A percentile compares a stretch with the other conserved stretches of the same genome.
These are phyloP conservation scores for Lamprotornis superbus DNA, from an alignment of 2,113 vertebrate genomes.

Conservation along the genomic window DNA sequence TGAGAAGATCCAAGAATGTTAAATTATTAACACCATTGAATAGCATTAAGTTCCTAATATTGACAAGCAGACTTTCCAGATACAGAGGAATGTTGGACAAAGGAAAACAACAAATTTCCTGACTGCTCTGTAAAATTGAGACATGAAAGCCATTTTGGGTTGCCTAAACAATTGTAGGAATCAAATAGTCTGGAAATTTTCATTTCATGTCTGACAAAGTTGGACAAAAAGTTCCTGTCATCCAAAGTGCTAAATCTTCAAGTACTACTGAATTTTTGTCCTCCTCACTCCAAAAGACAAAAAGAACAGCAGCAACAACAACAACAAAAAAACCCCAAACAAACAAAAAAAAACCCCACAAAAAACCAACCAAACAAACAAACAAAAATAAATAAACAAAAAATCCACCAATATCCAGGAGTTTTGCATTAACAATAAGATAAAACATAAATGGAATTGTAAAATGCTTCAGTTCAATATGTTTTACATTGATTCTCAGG, in stretches of 20 bases:
- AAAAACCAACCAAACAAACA: neutral
- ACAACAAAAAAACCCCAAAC: no score
- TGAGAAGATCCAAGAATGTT: neutral
- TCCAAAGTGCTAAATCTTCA: neutral
- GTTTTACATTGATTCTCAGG: neutral
- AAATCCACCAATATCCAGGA: neutral
- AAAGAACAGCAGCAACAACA: no score
- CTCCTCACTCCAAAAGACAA: no score
- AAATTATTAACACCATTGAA: neutral
- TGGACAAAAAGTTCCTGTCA: neutral
- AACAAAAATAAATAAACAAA: neutral
- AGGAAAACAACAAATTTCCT: constrained; percentile 6
- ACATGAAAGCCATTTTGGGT: neutral
- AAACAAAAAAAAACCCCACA: no score
- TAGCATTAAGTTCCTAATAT: neutral
- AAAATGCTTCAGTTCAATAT: neutral
- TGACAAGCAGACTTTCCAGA: neutral
- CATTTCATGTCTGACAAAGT: neutral
- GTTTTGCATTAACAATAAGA: neutral
- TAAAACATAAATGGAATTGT: neutral
- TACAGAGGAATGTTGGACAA: neutral
- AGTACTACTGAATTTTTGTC: neutral
- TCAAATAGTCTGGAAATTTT: constrained; percentile 30
- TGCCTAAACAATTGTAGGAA: constrained; percentile 34
- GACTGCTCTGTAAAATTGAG: neutral